Conservation (phyloP, 2,797 vertebrate species). For the Anguilla marmorata region DNA sequence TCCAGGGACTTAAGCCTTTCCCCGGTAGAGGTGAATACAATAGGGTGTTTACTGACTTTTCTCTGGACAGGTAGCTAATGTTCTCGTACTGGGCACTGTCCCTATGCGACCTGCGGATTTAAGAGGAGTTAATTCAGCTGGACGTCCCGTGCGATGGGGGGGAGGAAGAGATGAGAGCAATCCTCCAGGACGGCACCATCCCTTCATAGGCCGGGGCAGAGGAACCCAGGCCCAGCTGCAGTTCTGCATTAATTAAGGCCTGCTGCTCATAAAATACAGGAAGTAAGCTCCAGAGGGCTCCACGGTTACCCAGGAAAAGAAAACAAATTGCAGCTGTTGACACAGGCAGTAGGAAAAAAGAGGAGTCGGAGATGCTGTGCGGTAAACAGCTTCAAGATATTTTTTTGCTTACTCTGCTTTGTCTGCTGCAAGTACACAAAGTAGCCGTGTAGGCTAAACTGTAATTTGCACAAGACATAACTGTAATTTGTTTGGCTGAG, state of each 20-base stretch:
- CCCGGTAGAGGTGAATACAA: neutral
- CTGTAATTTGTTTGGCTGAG: constrained; percentile 18
- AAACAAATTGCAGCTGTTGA: constrained; percentile 35
- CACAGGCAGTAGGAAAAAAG: neutral
- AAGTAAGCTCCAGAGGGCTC: constrained; percentile 50
- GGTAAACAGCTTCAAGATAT: constrained; percentile 39
- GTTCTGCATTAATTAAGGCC: constrained; percentile 48
- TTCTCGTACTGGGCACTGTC: neutral
- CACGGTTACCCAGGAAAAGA: constrained; percentile 43
- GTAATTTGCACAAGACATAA: constrained; percentile 3
- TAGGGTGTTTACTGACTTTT: constrained; percentile 25
- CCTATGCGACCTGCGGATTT: constrained; percentile 23
- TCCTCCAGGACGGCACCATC: neutral
- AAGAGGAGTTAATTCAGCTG: constrained; percentile 4
- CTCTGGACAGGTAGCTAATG: neutral
- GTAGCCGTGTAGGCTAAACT: neutral
- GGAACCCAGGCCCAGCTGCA: neutral
- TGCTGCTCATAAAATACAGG: constrained; percentile 41
- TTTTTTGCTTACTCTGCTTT: neutral
- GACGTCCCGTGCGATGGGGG: neutral
- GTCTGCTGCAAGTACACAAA: neutral
- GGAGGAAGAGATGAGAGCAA: neutral
- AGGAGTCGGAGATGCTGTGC: constrained; percentile 30
- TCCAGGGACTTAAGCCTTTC: neutral
- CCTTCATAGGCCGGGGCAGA: neutral